Conservation (phyloP, 1,140 invertebrate genomes). For the Nilaparvata lugens region DNA sequence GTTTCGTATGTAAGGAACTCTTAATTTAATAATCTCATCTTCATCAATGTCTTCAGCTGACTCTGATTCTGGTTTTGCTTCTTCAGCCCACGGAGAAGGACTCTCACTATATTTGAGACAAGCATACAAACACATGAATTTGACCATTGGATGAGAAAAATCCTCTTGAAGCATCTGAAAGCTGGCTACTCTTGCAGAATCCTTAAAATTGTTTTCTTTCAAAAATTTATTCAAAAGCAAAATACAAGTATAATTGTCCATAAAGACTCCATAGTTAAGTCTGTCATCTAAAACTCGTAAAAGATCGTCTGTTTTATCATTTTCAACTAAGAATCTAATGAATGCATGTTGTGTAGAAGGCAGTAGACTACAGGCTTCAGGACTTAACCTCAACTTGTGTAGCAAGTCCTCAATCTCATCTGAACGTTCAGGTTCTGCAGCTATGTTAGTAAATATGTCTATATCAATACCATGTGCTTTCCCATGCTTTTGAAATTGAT, state of each 20-base stretch:
- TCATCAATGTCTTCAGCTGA: slow-evolving; percentile 29
- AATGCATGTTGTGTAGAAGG: slow-evolving; percentile 76
- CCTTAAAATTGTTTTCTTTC: slow-evolving; percentile 52
- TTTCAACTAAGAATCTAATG: slow-evolving; percentile 53
- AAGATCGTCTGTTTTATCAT: slow-evolving; percentile 48
- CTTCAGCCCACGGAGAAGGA: slow-evolving; percentile 42
- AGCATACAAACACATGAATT: slow-evolving; percentile 58
- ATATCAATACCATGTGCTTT: slow-evolving; percentile 58
- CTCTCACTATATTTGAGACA: slow-evolving; percentile 64
- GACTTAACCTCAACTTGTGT: slow-evolving; percentile 56
- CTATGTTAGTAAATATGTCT: slow-evolving; percentile 59
- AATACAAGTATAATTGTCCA: slow-evolving; percentile 68
- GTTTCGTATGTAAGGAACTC: slow-evolving; percentile 71
- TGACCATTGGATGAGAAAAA: slow-evolving; percentile 57
- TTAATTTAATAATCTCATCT: slow-evolving; percentile 60
- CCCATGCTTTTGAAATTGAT: slow-evolving; percentile 41
- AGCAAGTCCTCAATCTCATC: slow-evolving; percentile 61
- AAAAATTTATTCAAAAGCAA: slow-evolving; percentile 75
- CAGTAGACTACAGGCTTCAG: slow-evolving; percentile 54
- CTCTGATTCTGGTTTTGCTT: slow-evolving; percentile 34
- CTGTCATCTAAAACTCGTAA: slow-evolving; percentile 66
- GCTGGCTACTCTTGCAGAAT: slow-evolving; percentile 65
- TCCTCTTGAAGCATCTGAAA: slow-evolving; percentile 87
- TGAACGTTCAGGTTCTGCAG: slow-evolving; percentile 38
- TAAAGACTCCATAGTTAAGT: slow-evolving; percentile 81